These are phyloP conservation scores for Copidosoma floridanum DNA, from an alignment of 1,140 invertebrate genomes.

Conservation along the genomic window DNA sequence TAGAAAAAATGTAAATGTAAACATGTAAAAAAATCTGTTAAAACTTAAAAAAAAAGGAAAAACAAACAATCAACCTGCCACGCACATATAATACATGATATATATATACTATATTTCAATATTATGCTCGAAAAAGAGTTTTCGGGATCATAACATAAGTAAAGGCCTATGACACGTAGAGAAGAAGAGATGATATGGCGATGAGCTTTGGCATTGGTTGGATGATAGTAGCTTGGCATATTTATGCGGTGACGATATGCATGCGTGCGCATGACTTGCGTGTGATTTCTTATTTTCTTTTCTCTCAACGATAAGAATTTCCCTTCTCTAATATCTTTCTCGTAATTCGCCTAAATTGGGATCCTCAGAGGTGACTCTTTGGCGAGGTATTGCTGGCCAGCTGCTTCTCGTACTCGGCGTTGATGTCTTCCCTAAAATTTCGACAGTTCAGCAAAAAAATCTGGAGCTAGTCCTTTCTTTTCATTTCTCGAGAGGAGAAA, in stretches of 20 bases:
- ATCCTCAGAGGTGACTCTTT: slow-evolving; percentile 47
- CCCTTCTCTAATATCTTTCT: no score
- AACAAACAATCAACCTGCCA: background rate
- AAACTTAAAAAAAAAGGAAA: slow-evolving; percentile 2
- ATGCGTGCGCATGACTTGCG: background rate
- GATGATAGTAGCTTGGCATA: no score
- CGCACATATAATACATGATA: no score
- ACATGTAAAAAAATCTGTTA: background rate
- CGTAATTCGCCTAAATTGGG: slow-evolving; percentile 1
- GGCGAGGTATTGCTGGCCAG: slow-evolving; percentile 33
- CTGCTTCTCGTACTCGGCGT: slow-evolving; percentile 22
- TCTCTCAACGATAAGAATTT: no score
- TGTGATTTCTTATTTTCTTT: slow-evolving; percentile 34
- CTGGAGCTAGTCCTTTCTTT: background rate
- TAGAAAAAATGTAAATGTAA: background rate
- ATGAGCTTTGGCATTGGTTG: slow-evolving; percentile 11
- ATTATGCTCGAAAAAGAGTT: no score
- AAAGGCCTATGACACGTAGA: no score
- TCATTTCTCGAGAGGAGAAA: background rate
- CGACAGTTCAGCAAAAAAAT: slow-evolving; percentile 5
- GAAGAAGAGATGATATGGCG: slow-evolving; percentile 8
- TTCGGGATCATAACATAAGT: no score
- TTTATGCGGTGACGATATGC: background rate
- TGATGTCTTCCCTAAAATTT: slow-evolving; percentile 42
- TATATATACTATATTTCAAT: no score